Evolutionary conservation across 1,140 invertebrate genomes (phyloP).

Genomic region (Oncopeltus fasciatus): DNA sequence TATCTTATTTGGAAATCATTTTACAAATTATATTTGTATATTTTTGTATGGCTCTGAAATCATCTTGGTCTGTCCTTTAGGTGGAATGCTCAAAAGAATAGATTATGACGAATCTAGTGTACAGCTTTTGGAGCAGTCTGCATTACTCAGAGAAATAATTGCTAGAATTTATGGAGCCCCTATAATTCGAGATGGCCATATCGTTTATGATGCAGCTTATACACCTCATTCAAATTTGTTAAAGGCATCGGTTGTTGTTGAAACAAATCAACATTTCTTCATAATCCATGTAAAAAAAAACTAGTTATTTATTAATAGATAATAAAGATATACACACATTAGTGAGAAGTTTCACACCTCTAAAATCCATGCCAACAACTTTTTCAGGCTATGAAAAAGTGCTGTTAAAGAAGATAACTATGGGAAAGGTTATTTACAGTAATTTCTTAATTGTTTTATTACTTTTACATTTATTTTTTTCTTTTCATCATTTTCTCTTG

Average conservation of each 20-base stretch:
- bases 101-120: constrained; percentile 9
- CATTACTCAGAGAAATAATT: constrained; percentile 52
- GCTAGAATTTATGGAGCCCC: constrained; percentile 55
- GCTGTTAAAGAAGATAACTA: no score
- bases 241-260: constrained; percentile 46
- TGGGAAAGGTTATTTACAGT: no score
- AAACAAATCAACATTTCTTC: constrained; percentile 52
- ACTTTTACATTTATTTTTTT: no score
- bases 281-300: constrained; percentile 34
- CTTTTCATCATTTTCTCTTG: no score
- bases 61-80: no score
- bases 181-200: constrained; percentile 39
- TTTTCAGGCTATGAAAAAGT: no score
- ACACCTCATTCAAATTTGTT: constrained; percentile 54
- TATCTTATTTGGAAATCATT: no score
- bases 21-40: no score
- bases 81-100: constrained; percentile 5
- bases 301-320: background rate
- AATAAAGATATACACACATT: background rate
- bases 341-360: no score
- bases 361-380: no score
- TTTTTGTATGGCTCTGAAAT: no score
- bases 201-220: constrained; percentile 31
- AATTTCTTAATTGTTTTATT: no score
- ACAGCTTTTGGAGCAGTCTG: constrained; percentile 36